Percentiles rank a stretch among this genome's conserved stretches.
phyloP scores from a whole-genome alignment of 2,113 vertebrate species.

The Circaetus gallicus region DNA sequence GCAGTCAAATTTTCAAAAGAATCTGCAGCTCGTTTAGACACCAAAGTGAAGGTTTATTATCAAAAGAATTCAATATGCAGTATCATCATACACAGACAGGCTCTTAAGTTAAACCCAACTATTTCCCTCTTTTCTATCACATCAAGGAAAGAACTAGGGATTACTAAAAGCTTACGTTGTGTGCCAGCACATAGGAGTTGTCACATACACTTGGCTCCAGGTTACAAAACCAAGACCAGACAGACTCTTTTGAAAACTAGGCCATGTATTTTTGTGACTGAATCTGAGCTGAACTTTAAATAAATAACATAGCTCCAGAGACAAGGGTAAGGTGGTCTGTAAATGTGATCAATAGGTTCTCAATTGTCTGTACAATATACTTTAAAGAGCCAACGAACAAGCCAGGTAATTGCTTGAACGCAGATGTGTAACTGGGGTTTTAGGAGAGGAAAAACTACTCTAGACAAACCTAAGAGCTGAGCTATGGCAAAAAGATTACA shows the following conservation, averaged over 20 bases:
- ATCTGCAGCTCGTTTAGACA: not conserved
- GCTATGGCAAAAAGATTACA: not conserved
- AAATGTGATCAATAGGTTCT: not conserved
- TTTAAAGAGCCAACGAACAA: not conserved
- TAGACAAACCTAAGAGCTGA: not conserved
- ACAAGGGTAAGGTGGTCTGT: not conserved
- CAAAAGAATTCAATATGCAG: not conserved
- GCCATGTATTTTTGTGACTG: not conserved
- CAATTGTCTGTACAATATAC: not conserved
- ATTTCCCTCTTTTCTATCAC: not conserved
- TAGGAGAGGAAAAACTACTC: not conserved
- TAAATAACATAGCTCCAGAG: no score
- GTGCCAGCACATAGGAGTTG: not conserved
- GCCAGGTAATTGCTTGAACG: not conserved
- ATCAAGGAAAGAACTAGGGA: not conserved
- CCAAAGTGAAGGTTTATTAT: not conserved
- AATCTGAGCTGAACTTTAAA: not conserved
- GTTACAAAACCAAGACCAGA: not conserved
- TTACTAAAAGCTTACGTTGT: fast-evolving
- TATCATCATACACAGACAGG: not conserved
- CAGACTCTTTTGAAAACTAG: not conserved
- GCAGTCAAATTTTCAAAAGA: not conserved
- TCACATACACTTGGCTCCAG: not conserved
- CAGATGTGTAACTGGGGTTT: not conserved
- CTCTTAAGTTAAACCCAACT: not conserved